phyloP scores from a whole-genome alignment of 2,113 vertebrate species.

The Clarias macrocephalus region DNA sequence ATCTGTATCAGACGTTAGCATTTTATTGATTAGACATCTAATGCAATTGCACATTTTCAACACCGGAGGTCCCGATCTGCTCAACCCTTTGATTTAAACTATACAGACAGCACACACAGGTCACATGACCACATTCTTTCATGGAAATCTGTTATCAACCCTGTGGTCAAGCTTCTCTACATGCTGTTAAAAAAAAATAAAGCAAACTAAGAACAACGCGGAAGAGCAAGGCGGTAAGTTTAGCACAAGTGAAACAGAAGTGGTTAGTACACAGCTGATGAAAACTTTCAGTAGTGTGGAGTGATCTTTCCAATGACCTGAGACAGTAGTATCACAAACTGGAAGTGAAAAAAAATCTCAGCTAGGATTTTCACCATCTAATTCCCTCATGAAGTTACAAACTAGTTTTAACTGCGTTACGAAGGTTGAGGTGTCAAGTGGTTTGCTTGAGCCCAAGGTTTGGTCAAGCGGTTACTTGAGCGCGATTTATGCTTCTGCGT shows the following conservation, averaged over 20 bases:
- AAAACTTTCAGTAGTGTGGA: not conserved
- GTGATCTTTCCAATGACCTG: not conserved
- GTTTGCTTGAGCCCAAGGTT: too few relatives aligned
- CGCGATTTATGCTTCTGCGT: too few relatives aligned
- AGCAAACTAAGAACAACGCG: too few relatives aligned
- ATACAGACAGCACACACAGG: not conserved
- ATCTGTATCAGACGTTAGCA: not conserved
- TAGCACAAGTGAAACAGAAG: not conserved
- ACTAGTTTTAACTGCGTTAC: not conserved
- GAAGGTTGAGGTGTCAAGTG: not conserved
- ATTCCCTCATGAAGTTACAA: not conserved
- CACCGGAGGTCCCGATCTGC: not conserved
- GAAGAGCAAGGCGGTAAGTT: too few relatives aligned
- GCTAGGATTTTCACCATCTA: not conserved
- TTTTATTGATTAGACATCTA: not conserved
- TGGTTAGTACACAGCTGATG: not conserved
- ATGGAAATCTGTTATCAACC: not conserved
- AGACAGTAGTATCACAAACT: not conserved
- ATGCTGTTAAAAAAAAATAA: too few relatives aligned
- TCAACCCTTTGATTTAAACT: not conserved
- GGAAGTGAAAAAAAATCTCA: not conserved
- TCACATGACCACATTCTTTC: not conserved
- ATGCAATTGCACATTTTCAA: not conserved
- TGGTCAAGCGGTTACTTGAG: too few relatives aligned
- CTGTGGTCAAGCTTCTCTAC: too few relatives aligned